Base-by-base conservation (phyloP, 1,140 invertebrate genomes). In the Papilio dardanus region DNA sequence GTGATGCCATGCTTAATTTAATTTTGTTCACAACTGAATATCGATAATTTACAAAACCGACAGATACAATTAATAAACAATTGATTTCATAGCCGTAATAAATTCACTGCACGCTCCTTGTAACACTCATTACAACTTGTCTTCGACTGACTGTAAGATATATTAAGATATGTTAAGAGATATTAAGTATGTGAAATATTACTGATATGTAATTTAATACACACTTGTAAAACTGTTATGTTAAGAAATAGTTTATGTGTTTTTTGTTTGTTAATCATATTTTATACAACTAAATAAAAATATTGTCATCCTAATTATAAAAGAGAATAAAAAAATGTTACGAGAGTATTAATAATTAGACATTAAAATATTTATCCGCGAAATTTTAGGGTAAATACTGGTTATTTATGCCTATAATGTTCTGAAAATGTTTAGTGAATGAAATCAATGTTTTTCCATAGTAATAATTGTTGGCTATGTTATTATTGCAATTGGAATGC, bases 11-110 rank as follows among this genome's bases (percentile, higher is more conserved):
- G 2, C 3, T 4, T 21, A 19, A 50, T 50, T 50, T 24, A 24
- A 54, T 54, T 0, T 28, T 58, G 7, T 24, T 2, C 10, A 28
- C 10, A 58, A 12, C 10, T 58, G 10, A 12, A 58, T 28, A 3
- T 58, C 50, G 12, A 58, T 10, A 58, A 58, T 58, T 58, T 58
- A 58, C 3, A 58, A 46, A 10, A 21, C 3, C 19, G 46, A 54
- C 50, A 58, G 50, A 58, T 24, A 58, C 10, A 58, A 58, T 58
- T 58, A 24, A 58, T 28, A 58, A 58, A 58, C 50, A 58, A 58
- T 58, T 24, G 50, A 58, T 58, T 58, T 58, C 50, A 28, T 28
- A 8, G 21, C 24, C 50, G n/a, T 42, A 28, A 58, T 58, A 58
- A 58, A 58, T 58, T 58, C 21, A 24, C 7, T 58, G 21, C 21